Evolutionary conservation across 1,140 invertebrate genomes (phyloP).

Genomic region (Cydia splendana): DNA sequence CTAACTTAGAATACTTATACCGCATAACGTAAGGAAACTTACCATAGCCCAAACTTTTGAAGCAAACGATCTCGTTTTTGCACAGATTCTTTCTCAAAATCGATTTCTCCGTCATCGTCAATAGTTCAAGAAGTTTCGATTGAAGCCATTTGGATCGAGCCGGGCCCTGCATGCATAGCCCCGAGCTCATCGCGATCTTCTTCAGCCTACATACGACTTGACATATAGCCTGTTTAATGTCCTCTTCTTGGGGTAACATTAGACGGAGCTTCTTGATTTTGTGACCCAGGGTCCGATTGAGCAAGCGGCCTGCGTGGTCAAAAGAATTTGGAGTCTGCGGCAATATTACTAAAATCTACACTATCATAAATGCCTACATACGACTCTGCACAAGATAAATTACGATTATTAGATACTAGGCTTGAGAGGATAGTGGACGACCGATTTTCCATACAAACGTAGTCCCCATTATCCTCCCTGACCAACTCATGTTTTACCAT

Average conservation of each 20-base stretch:
- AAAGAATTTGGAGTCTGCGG: background rate
- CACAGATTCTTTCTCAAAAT: constrained; percentile 56
- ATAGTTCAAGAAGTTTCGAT: constrained; percentile 64
- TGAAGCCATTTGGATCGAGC: constrained; percentile 62
- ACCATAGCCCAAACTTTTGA: constrained; percentile 56
- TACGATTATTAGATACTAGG: no score
- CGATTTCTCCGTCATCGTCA: constrained; percentile 64
- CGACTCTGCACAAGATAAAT: background rate
- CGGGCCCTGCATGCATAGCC: constrained; percentile 36
- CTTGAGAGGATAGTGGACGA: no score
- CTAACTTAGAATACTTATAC: background rate
- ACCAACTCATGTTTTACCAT: no score
- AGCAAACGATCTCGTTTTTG: constrained; percentile 49
- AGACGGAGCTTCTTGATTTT: constrained; percentile 60
- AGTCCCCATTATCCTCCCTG: no score
- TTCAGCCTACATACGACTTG: constrained; percentile 45
- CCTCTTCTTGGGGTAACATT: constrained; percentile 60
- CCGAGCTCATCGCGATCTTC: background rate
- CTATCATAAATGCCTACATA: background rate
- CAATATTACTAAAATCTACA: background rate
- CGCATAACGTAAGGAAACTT: constrained; percentile 16
- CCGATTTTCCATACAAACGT: no score
- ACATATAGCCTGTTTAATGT: constrained; percentile 61
- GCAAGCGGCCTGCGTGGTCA: constrained; percentile 46
- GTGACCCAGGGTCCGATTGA: constrained; percentile 57